Conservation (phyloP, 2,888 invertebrate genomes). For the Tanypteryx hageni region DNA sequence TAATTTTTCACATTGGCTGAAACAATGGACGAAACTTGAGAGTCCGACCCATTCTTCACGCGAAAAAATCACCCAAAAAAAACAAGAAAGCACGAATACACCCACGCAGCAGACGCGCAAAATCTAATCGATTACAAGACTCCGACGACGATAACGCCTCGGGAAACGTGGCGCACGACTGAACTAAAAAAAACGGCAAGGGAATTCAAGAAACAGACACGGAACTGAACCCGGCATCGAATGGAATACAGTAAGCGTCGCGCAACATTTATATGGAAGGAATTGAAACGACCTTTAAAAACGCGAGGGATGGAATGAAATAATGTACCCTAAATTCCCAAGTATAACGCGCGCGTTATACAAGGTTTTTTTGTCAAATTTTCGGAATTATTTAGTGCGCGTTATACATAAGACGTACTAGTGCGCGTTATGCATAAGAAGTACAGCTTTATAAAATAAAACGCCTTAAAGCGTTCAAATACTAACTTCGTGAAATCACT, state of each 20-base stretch:
- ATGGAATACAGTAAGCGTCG: conserved; percentile 19
- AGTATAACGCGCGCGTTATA: too few relatives aligned
- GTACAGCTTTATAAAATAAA: too few relatives aligned
- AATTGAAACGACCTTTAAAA: neutral
- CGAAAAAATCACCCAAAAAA: neutral
- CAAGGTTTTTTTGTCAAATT: too few relatives aligned
- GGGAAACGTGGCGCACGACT: neutral
- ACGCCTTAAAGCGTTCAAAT: too few relatives aligned
- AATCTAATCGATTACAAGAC: neutral
- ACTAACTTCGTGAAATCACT: too few relatives aligned
- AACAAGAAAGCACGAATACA: neutral
- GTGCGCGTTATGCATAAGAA: too few relatives aligned
- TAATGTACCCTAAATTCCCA: too few relatives aligned
- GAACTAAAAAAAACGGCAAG: neutral
- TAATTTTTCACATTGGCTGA: neutral
- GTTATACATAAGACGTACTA: too few relatives aligned
- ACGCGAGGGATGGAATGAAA: neutral
- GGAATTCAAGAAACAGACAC: neutral
- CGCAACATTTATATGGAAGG: conserved; percentile 16
- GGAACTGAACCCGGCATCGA: neutral
- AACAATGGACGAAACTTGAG: neutral
- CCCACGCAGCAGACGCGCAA: neutral
- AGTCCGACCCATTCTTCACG: neutral
- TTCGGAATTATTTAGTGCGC: too few relatives aligned
- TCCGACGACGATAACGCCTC: neutral